A percentile compares a stretch with the other conserved stretches of the same genome.
phyloP scores from a whole-genome alignment of 2,888 invertebrate species.

The Hedya salicella region DNA sequence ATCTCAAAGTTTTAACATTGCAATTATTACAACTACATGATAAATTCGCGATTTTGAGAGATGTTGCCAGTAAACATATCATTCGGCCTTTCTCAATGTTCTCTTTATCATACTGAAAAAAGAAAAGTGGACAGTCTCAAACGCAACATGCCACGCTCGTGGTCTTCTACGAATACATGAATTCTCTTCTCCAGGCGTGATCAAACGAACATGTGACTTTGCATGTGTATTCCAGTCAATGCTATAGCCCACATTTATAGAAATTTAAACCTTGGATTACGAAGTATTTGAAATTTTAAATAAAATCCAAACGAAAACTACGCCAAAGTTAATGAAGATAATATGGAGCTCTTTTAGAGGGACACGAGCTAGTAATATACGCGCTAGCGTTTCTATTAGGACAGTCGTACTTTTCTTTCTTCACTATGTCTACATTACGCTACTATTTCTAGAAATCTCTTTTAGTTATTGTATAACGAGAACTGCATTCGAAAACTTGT shows the following conservation, averaged over 20 bases:
- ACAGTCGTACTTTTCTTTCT: background rate
- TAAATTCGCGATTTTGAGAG: constrained; percentile 80
- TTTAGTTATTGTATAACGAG: constrained; percentile 42
- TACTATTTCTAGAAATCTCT: constrained; percentile 50
- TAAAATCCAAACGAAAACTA: background rate
- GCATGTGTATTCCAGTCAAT: background rate
- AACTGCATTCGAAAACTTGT: constrained; percentile 50
- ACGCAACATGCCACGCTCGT: background rate
- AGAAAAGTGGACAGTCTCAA: constrained; percentile 11
- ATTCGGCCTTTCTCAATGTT: constrained; percentile 80
- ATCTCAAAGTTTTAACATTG: constrained; percentile 60
- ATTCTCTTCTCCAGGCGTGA: background rate
- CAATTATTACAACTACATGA: constrained; percentile 75
- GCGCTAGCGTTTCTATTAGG: background rate
- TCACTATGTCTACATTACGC: constrained; percentile 48
- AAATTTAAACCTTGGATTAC: background rate
- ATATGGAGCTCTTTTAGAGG: background rate
- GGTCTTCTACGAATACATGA: background rate
- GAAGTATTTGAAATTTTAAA: background rate
- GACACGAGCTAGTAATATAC: background rate
- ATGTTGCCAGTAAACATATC: constrained; percentile 83
- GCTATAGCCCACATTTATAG: background rate
- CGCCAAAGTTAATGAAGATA: background rate
- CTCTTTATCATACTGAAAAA: constrained; percentile 44
- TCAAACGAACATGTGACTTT: no score